A percentile compares a stretch with the other conserved stretches of the same genome.
phyloP scores from a whole-genome alignment of 2,113 vertebrate species.

The Anarrhichthys ocellatus region DNA sequence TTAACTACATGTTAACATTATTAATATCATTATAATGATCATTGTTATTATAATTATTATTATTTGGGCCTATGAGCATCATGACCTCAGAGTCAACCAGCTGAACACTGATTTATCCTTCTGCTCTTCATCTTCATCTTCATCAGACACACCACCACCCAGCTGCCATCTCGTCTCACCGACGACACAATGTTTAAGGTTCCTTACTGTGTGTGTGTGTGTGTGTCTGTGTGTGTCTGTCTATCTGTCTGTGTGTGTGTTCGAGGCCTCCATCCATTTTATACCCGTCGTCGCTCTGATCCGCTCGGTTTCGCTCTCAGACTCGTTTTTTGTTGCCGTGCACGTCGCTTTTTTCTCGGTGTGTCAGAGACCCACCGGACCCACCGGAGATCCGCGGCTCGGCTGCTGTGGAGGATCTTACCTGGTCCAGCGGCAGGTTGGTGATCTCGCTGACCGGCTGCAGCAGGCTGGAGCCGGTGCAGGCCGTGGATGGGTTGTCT shows the following conservation, averaged over 20 bases:
- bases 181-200: no score
- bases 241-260: background rate
- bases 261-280: background rate
- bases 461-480: conserved; percentile 82
- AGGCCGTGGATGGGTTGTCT: conserved; percentile 68
- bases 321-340: background rate
- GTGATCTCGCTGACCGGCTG: conserved; percentile 83
- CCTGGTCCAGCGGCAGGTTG: conserved; percentile 80
- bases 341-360: background rate
- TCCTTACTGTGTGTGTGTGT: background rate
- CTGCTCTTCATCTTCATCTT: background rate
- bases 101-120: background rate
- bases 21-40: no score
- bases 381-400: no score
- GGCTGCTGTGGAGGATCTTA: background rate
- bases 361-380: background rate
- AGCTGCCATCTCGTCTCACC: no score
- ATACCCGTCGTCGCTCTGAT: background rate
- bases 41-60: background rate
- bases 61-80: background rate
- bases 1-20: no score
- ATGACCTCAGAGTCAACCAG: background rate
- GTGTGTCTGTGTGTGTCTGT: background rate
- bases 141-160: background rate
- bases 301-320: background rate